Evolutionary conservation across 2,888 invertebrate species (phyloP).

Genomic region (Pheosia tremula): DNA sequence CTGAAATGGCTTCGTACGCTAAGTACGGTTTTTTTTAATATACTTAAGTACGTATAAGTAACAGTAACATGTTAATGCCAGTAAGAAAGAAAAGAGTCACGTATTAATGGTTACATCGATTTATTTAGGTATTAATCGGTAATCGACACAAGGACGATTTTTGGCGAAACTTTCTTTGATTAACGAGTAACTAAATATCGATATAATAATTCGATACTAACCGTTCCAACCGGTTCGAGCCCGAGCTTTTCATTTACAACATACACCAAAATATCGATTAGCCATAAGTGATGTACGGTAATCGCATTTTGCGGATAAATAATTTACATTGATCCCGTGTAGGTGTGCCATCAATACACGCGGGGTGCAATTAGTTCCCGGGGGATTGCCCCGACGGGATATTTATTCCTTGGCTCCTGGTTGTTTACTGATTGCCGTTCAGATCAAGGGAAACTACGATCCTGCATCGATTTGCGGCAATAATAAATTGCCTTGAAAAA

Average conservation of each 20-base stretch:
- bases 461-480: slow-evolving; percentile 45
- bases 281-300: slow-evolving; percentile 57
- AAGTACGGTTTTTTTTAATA: too few relatives aligned
- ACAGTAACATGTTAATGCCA: too few relatives aligned
- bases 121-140: too few relatives aligned
- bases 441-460: slow-evolving; percentile 54
- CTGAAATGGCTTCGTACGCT: too few relatives aligned
- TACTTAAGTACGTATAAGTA: too few relatives aligned
- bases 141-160: too few relatives aligned
- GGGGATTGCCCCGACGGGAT: slow-evolving; percentile 60
- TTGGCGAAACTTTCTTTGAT: too few relatives aligned
- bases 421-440: slow-evolving; percentile 66
- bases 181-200: too few relatives aligned
- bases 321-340: slow-evolving; percentile 75
- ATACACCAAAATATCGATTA: neutral
- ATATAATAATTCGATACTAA: too few relatives aligned
- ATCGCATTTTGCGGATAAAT: slow-evolving; percentile 67
- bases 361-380: slow-evolving; percentile 79
- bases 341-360: slow-evolving; percentile 76
- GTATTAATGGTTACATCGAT: too few relatives aligned
- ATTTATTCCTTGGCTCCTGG: slow-evolving; percentile 72
- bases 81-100: too few relatives aligned
- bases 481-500: slow-evolving; percentile 37
- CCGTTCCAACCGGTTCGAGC: too few relatives aligned
- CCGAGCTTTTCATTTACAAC: neutral